phyloP scores from a whole-genome alignment of 2,888 invertebrate genomes.

The Incurvaria masculella region DNA sequence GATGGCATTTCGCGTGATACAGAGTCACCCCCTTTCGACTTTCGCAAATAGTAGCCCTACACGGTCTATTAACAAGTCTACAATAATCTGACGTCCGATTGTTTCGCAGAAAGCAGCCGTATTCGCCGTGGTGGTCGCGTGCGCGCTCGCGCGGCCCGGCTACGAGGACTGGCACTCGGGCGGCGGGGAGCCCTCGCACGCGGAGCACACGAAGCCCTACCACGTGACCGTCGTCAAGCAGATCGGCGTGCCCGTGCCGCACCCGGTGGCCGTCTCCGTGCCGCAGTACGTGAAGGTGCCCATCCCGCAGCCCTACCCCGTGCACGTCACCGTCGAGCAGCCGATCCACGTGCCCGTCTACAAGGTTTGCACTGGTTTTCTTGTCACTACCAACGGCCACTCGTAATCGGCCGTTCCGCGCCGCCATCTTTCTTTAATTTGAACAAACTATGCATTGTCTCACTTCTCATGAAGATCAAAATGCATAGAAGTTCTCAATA shows the following conservation, averaged over 20 bases:
- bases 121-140: conserved; percentile 30
- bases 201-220: conserved; percentile 67
- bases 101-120: conserved; percentile 39
- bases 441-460: no score
- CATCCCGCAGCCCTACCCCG: conserved; percentile 73
- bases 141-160: conserved; percentile 29
- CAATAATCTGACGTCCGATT: no score
- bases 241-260: conserved; percentile 70
- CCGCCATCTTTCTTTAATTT: no score
- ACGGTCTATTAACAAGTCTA: neutral
- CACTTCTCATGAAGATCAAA: no score
- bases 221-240: conserved; percentile 70
- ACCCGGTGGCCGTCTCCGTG: conserved; percentile 68
- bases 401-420: no score
- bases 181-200: conserved; percentile 56
- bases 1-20: neutral
- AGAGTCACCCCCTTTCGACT: neutral
- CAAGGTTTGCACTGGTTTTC: conserved; percentile 39
- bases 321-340: conserved; percentile 68
- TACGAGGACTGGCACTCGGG: conserved; percentile 27
- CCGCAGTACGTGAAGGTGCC: conserved; percentile 67
- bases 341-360: conserved; percentile 71
- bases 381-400: no score
- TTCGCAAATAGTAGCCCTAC: no score
- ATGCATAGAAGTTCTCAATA: no score